Evolutionary conservation across 2,888 invertebrate species (phyloP).

Genomic region (Monopis laevigella): DNA sequence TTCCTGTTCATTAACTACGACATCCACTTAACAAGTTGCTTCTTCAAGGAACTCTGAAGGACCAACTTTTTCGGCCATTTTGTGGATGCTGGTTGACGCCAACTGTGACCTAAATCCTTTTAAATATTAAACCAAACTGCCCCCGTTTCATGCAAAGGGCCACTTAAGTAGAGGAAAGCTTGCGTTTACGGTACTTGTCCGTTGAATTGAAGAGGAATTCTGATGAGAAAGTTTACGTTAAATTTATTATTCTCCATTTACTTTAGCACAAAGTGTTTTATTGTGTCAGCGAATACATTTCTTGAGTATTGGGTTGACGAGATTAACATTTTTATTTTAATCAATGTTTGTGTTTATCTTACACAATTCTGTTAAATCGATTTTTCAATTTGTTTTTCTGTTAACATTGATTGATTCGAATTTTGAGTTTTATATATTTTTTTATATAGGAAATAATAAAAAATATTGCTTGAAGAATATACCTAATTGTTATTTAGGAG

Average conservation of each 20-base stretch:
- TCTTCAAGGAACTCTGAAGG: slow-evolving; percentile 3
- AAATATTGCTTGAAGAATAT: too few species aligned
- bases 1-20: slow-evolving; percentile 10
- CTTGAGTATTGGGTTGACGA: too few species aligned
- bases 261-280: slow-evolving; percentile 3
- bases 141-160: slow-evolving; percentile 9
- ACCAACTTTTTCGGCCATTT: slow-evolving; percentile 9
- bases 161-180: slow-evolving; percentile 10
- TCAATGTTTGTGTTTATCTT: slow-evolving; percentile 37
- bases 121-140: slow-evolving; percentile 29
- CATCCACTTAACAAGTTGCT: slow-evolving; percentile 9
- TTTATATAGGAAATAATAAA: too few species aligned
- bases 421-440: too few species aligned
- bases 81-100: slow-evolving; percentile 15
- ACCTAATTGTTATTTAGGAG: too few species aligned
- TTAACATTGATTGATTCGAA: too few species aligned
- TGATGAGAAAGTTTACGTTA: slow-evolving; percentile 7
- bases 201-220: slow-evolving; percentile 4
- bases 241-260: slow-evolving; percentile 2
- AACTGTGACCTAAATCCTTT: slow-evolving; percentile 31
- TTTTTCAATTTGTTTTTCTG: too few species aligned
- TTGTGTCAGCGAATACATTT: slow-evolving; percentile 4
- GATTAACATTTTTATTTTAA: slow-evolving; percentile 32
- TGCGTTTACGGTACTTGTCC: slow-evolving; percentile 6
- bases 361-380: too few species aligned